Conservation (phyloP, 2,113 vertebrate genomes). For the Psephotus haematonotus region DNA sequence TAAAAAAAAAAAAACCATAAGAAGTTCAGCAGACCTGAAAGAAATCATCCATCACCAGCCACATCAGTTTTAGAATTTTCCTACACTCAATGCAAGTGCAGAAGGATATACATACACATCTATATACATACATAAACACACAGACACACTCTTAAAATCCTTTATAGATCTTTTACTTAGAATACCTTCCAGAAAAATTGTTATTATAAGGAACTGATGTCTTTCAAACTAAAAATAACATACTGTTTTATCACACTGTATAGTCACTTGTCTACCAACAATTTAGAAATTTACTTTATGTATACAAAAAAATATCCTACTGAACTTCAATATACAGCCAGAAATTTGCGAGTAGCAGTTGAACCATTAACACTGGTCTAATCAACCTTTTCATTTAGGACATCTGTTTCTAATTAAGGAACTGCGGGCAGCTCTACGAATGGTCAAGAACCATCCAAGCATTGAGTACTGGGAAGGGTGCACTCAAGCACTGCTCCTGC, state of each 20-base stretch:
- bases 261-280: neutral
- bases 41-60: neutral
- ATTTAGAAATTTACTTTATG: neutral
- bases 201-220: neutral
- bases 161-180: neutral
- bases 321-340: neutral
- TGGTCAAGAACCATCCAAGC: neutral
- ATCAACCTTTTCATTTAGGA: constrained; percentile 25
- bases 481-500: neutral
- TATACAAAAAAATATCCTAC: neutral
- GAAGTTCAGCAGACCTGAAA: neutral
- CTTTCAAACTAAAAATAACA: neutral
- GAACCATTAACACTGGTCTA: neutral
- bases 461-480: neutral
- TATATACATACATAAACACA: neutral
- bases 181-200: neutral
- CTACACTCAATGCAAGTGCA: neutral
- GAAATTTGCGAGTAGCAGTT: neutral
- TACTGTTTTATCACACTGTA: neutral
- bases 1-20: no score
- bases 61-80: neutral
- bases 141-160: neutral
- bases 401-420: constrained; percentile 32
- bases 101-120: neutral
- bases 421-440: neutral